A percentile compares a stretch with the other conserved stretches of the same genome.
These are phyloP conservation scores for Oreochromis grahami DNA, from an alignment of 2,797 vertebrate genomes.

Conservation along the genomic window DNA sequence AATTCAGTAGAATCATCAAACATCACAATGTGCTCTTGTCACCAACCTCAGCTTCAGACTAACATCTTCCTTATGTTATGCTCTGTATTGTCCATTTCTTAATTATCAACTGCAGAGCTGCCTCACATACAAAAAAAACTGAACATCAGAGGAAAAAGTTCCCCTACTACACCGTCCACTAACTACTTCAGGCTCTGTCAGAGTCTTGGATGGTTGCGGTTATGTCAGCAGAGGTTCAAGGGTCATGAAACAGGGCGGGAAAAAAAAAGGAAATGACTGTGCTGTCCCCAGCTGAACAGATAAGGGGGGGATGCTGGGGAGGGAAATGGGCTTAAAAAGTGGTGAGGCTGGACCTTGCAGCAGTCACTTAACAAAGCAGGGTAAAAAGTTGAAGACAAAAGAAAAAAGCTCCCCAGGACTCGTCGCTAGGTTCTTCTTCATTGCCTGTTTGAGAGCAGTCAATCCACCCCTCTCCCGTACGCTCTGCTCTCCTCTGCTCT, in stretches of 20 bases:
- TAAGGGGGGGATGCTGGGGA: not conserved
- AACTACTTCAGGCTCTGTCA: not conserved
- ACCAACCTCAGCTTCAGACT: not conserved
- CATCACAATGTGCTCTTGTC: not conserved
- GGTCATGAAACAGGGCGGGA: conserved; percentile 35
- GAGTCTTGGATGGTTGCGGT: not conserved
- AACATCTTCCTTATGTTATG: conserved; percentile 10
- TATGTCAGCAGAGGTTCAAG: conserved; percentile 24
- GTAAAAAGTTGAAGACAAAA: conserved; percentile 18
- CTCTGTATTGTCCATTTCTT: not conserved
- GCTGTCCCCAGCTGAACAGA: not conserved
- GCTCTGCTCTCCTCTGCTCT: conserved; percentile 23
- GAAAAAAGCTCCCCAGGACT: conserved; percentile 32
- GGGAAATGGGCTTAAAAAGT: conserved; percentile 10
- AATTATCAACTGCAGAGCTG: conserved; percentile 3
- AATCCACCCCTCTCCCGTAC: conserved; percentile 6
- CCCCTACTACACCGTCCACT: not conserved
- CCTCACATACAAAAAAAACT: conserved; percentile 4
- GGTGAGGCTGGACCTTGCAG: conserved; percentile 32
- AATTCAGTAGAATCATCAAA: not conserved
- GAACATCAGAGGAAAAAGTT: conserved; percentile 1
- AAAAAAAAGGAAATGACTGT: conserved; percentile 20
- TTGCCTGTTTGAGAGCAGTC: conserved; percentile 51
- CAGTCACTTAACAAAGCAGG: conserved; percentile 49
- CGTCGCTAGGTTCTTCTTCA: conserved; percentile 23